These are phyloP conservation scores for Myiotriccus ornatus DNA, from an alignment of 2,797 vertebrate genomes.

Conservation along the genomic window DNA sequence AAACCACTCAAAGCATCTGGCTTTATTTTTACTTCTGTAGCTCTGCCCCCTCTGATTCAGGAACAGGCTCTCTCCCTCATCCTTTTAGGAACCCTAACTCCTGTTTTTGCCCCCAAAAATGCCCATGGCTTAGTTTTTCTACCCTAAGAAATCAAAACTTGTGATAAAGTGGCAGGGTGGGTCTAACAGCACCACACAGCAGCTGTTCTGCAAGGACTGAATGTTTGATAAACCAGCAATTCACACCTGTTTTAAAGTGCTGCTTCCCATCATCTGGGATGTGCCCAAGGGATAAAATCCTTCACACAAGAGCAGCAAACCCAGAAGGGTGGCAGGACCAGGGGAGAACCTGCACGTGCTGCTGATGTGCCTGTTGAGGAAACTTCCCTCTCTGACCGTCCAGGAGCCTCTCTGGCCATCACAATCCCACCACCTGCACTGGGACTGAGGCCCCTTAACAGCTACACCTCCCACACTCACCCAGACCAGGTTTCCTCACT, in stretches of 20 bases:
- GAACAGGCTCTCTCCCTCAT: neutral
- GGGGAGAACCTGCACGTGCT: neutral
- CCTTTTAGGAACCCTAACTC: neutral
- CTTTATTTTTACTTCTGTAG: constrained; percentile 35
- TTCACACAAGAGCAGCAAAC: neutral
- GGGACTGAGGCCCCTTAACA: neutral
- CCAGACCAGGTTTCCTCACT: neutral
- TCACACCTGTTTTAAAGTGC: neutral
- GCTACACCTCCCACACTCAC: neutral
- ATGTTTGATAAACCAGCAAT: neutral
- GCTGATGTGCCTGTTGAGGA: neutral
- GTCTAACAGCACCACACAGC: neutral
- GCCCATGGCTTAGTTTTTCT: neutral
- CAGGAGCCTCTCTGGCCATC: neutral
- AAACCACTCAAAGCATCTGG: neutral
- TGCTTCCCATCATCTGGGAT: neutral
- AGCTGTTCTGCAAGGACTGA: neutral
- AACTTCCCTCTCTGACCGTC: neutral
- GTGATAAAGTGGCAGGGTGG: neutral
- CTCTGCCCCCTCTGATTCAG: constrained; percentile 20
- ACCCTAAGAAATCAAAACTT: neutral
- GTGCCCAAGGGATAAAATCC: neutral
- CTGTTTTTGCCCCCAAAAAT: neutral
- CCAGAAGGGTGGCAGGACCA: neutral
- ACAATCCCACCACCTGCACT: neutral